phyloP scores from a whole-genome alignment of 2,113 vertebrate genomes.

The Semnopithecus entellus region DNA sequence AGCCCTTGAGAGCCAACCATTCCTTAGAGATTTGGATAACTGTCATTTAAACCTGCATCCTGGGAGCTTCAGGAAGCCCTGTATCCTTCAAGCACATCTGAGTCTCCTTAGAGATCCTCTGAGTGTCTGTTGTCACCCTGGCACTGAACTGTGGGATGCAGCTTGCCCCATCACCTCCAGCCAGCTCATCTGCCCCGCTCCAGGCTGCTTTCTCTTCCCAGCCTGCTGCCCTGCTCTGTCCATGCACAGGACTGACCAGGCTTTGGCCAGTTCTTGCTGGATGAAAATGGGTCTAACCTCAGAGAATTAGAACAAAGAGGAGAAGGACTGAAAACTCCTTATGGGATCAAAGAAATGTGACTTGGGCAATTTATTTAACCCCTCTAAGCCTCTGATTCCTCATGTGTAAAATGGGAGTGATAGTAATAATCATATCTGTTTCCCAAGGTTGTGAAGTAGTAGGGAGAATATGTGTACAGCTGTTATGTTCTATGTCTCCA shows the following conservation, averaged over 20 bases:
- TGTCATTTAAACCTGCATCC: background rate
- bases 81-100: background rate
- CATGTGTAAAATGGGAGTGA: background rate
- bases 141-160: background rate
- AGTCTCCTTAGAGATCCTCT: background rate
- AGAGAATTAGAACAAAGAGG: background rate
- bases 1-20: background rate
- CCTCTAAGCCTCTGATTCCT: background rate
- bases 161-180: background rate
- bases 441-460: background rate
- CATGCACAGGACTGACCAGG: background rate
- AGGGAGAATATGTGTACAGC: background rate
- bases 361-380: background rate
- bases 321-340: background rate
- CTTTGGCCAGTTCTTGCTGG: background rate
- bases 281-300: background rate
- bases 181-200: background rate
- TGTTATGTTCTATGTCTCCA: background rate
- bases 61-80: background rate
- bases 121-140: background rate
- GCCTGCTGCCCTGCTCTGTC: background rate
- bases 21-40: background rate
- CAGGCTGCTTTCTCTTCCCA: background rate
- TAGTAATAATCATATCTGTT: too few species aligned
- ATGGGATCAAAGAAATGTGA: background rate